These are phyloP conservation scores for Argyresthia goedartella DNA, from an alignment of 2,888 invertebrate species.

Conservation along the genomic window DNA sequence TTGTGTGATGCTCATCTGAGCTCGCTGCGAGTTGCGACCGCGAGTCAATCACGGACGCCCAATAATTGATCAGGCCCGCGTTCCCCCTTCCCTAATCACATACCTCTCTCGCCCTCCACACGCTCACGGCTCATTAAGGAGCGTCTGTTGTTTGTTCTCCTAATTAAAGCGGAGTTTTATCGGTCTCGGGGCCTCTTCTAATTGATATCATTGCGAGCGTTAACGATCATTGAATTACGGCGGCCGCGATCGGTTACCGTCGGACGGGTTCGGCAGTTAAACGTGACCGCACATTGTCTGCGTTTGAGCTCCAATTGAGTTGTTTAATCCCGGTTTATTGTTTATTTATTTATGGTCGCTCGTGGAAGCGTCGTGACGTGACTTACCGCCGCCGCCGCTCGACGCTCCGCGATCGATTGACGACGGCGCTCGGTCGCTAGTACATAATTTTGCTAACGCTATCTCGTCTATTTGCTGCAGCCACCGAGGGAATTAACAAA, in stretches of 20 bases:
- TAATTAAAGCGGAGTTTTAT: slow-evolving; percentile 69
- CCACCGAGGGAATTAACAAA: too few relatives aligned
- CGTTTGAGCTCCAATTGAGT: slow-evolving; percentile 55
- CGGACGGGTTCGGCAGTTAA: slow-evolving; percentile 48
- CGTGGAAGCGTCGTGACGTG: slow-evolving; percentile 15
- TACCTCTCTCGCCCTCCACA: slow-evolving; percentile 54
- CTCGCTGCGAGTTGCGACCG: slow-evolving; percentile 11
- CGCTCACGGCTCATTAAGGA: slow-evolving; percentile 65
- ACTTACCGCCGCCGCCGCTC: slow-evolving; percentile 4
- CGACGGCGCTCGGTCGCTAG: not conserved
- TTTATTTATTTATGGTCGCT: slow-evolving; percentile 52
- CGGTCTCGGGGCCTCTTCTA: slow-evolving; percentile 58
- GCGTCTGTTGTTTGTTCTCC: slow-evolving; percentile 69
- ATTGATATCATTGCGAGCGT: slow-evolving; percentile 68
- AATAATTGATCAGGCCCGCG: slow-evolving; percentile 52
- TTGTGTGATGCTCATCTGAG: too few relatives aligned
- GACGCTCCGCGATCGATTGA: not conserved
- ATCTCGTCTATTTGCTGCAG: too few relatives aligned
- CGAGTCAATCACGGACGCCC: slow-evolving; percentile 58
- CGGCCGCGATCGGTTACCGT: slow-evolving; percentile 54
- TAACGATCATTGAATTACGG: slow-evolving; percentile 68
- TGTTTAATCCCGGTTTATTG: slow-evolving; percentile 63
- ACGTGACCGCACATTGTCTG: slow-evolving; percentile 65
- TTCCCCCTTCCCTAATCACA: slow-evolving; percentile 54
- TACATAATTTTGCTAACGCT: too few relatives aligned